Percentiles rank a stretch among this genome's conserved stretches.
Conservation (phyloP, 37 sponge, comb jelly and placozoan genomes). For the Aplysina aerophoba region DNA sequence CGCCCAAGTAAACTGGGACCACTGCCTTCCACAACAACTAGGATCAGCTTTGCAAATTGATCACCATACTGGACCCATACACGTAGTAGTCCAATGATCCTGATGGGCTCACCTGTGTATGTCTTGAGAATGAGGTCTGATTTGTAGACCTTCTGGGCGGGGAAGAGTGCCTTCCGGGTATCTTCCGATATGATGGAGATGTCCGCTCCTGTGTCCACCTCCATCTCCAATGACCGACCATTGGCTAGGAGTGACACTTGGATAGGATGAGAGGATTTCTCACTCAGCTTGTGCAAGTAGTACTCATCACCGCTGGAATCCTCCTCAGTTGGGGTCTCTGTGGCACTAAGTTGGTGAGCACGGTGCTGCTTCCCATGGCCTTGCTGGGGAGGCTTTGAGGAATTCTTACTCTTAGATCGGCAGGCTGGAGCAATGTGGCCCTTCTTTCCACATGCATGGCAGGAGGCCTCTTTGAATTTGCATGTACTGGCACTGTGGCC, state of each 20-base stretch:
- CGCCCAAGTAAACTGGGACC: constrained; percentile 22
- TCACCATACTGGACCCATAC: constrained; percentile 4
- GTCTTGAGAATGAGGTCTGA: not conserved
- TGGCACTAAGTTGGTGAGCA: not conserved
- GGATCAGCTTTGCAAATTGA: not conserved
- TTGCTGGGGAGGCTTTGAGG: not conserved
- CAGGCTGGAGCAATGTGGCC: constrained; percentile 31
- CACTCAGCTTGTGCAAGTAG: not conserved
- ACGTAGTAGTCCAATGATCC: not conserved
- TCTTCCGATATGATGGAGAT: constrained; percentile 19
- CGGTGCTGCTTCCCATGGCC: not conserved
- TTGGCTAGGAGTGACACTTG: not conserved
- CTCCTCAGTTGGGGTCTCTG: not conserved
- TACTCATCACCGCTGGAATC: not conserved
- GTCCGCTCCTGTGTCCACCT: constrained; percentile 32
- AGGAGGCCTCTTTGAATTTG: not conserved
- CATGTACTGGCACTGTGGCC: constrained; percentile 3
- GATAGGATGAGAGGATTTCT: not conserved
- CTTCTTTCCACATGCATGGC: constrained; percentile 33
- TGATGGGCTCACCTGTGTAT: constrained; percentile 13
- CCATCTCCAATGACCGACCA: constrained; percentile 9
- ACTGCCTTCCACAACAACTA: constrained; percentile 30
- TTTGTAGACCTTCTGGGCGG: not conserved
- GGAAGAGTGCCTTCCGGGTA: not conserved
- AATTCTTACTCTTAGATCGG: no score